Conservation (phyloP, 35 echinoderm and acorn worm species). For the Apostichopus californicus region DNA sequence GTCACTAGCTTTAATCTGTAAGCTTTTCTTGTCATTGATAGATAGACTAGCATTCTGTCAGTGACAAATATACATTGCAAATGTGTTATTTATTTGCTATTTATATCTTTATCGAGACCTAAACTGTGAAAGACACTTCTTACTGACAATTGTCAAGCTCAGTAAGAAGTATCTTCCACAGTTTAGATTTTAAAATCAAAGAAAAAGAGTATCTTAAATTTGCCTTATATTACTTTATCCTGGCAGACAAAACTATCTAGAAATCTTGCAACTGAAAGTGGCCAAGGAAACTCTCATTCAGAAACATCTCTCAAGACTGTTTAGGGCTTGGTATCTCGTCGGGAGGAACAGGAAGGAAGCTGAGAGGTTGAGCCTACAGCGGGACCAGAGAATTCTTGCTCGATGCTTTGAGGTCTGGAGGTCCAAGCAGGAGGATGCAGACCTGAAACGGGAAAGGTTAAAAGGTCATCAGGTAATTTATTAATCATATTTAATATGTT, state of each 20-base stretch:
- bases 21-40: too few relatives aligned
- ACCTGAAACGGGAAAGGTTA: neutral
- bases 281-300: neutral
- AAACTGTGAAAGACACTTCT: too few relatives aligned
- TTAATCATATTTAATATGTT: too few relatives aligned
- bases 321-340: slow-evolving; percentile 4
- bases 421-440: neutral
- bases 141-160: too few relatives aligned
- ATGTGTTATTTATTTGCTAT: too few relatives aligned
- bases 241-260: slow-evolving; percentile 10
- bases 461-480: neutral
- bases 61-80: too few relatives aligned
- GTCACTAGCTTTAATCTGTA: too few relatives aligned
- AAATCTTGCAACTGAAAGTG: neutral
- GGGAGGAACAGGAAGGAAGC: neutral
- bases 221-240: neutral
- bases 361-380: neutral
- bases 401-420: neutral
- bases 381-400: neutral
- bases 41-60: too few relatives aligned
- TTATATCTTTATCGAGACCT: too few relatives aligned
- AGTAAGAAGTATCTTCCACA: too few relatives aligned
- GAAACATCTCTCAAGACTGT: neutral
- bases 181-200: neutral
- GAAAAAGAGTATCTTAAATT: neutral